Conservation (phyloP, 2,888 invertebrate species). For the Scaptomyza flava region DNA sequence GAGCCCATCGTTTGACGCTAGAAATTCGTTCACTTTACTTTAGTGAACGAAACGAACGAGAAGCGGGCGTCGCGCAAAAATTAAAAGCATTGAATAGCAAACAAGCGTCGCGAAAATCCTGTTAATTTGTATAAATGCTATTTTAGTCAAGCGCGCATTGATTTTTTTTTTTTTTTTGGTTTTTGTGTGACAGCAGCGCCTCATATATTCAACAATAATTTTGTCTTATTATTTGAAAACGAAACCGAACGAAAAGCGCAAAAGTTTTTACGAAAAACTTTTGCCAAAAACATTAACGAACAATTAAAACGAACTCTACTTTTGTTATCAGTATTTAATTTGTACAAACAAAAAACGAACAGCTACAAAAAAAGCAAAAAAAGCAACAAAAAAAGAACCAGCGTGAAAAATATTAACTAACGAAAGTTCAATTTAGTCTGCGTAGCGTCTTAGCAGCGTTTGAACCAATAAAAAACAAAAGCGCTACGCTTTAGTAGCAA, state of each 20-base stretch:
- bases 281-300: constrained; percentile 63
- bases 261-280: constrained; percentile 27
- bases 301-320: constrained; percentile 69
- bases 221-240: constrained; percentile 30
- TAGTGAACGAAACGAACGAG: constrained; percentile 83
- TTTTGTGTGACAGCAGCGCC: constrained; percentile 45
- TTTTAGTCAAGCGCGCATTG: constrained; percentile 31
- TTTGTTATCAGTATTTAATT: constrained; percentile 69
- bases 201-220: constrained; percentile 21
- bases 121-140: constrained; percentile 23
- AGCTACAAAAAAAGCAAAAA: constrained; percentile 16
- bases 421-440: constrained; percentile 51
- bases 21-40: constrained; percentile 69
- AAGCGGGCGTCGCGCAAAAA: constrained; percentile 73
- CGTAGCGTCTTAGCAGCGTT: constrained; percentile 38
- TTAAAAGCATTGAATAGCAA: constrained; percentile 33
- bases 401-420: constrained; percentile 52
- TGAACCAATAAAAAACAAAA: constrained; percentile 24
- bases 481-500: constrained; percentile 5
- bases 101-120: constrained; percentile 31
- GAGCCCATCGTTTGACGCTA: constrained; percentile 28
- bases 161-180: constrained; percentile 31
- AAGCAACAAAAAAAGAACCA: constrained; percentile 10
- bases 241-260: constrained; percentile 65
- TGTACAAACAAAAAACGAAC: constrained; percentile 40